Conservation (phyloP, 2,113 vertebrate genomes). For the Condylura cristata region DNA sequence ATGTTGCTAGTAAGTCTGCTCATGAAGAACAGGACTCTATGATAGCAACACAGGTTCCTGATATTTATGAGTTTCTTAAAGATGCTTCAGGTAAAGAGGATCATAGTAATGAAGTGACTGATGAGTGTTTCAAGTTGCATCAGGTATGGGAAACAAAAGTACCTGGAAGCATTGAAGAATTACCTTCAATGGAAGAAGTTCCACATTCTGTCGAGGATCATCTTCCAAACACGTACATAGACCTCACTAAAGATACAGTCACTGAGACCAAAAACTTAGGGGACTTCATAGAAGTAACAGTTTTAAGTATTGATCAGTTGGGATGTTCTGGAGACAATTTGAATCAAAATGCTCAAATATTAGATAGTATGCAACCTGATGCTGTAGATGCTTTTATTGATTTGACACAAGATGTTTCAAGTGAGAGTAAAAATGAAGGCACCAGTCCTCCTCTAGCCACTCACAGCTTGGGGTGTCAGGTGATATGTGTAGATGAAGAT, state of each 20-base stretch:
- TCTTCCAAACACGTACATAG: conserved; percentile 70
- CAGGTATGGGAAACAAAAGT: conserved; percentile 63
- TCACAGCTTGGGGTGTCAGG: conserved; percentile 4
- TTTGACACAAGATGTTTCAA: conserved; percentile 75
- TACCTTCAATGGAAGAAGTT: conserved; percentile 26
- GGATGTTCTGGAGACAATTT: conserved; percentile 44
- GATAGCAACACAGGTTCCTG: conserved; percentile 70
- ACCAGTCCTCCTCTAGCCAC: conserved; percentile 48
- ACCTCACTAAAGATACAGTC: conserved; percentile 72
- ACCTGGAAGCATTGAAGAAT: conserved; percentile 65
- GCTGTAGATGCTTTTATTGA: conserved; percentile 68
- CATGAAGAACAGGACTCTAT: conserved; percentile 47
- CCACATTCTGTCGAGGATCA: conserved; percentile 46
- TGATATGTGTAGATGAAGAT: conserved; percentile 62
- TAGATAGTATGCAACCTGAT: neutral
- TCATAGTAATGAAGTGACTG: neutral
- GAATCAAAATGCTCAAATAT: conserved; percentile 40
- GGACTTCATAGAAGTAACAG: conserved; percentile 64
- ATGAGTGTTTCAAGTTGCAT: conserved; percentile 74
- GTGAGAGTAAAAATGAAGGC: conserved; percentile 68
- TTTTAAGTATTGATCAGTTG: conserved; percentile 72
- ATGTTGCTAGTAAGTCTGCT: neutral
- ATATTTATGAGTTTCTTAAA: conserved; percentile 74
- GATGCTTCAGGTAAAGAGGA: conserved; percentile 67
- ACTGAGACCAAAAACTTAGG: conserved; percentile 70